Evolutionary conservation across 2,888 invertebrate species (phyloP).

Genomic region (Drosophila leonis): DNA sequence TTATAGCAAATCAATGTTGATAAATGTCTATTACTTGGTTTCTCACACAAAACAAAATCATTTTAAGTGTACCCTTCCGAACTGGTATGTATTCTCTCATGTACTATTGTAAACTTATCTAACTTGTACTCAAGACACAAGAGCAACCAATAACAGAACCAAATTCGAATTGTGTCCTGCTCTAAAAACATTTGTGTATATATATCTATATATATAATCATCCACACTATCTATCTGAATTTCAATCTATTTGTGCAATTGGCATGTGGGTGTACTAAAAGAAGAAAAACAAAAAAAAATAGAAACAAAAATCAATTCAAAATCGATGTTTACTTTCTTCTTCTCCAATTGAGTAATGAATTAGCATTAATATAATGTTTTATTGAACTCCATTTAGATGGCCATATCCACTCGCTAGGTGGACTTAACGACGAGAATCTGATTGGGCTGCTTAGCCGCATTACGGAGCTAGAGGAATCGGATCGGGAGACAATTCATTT

Average conservation of each 20-base stretch:
- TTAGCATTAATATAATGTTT: conserved; percentile 9
- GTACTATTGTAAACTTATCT: conserved; percentile 50
- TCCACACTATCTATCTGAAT: conserved; percentile 49
- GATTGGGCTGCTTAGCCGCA: conserved; percentile 92
- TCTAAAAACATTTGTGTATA: conserved; percentile 57
- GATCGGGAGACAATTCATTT: conserved; percentile 98
- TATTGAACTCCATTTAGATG: conserved; percentile 86
- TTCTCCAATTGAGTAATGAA: background rate
- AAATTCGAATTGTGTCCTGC: conserved; percentile 9
- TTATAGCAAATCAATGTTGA: conserved; percentile 40
- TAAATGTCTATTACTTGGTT: conserved; percentile 47
- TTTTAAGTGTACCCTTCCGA: conserved; percentile 78
- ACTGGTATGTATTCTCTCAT: conserved; percentile 78
- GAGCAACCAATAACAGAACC: conserved; percentile 12
- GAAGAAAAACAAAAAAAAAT: conserved; percentile 30
- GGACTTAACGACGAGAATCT: conserved; percentile 93
- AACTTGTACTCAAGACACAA: conserved; percentile 23
- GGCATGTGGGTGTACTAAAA: conserved; percentile 71
- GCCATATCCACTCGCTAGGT: conserved; percentile 93
- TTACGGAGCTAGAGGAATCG: conserved; percentile 96
- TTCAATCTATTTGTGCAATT: conserved; percentile 75
- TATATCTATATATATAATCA: conserved; percentile 48
- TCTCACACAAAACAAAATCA: conserved; percentile 60
- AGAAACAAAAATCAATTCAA: conserved; percentile 16
- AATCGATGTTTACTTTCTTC: conserved; percentile 26